These are phyloP conservation scores for Chloroceryle amazona DNA, from an alignment of 2,797 vertebrate species.

Conservation along the genomic window DNA sequence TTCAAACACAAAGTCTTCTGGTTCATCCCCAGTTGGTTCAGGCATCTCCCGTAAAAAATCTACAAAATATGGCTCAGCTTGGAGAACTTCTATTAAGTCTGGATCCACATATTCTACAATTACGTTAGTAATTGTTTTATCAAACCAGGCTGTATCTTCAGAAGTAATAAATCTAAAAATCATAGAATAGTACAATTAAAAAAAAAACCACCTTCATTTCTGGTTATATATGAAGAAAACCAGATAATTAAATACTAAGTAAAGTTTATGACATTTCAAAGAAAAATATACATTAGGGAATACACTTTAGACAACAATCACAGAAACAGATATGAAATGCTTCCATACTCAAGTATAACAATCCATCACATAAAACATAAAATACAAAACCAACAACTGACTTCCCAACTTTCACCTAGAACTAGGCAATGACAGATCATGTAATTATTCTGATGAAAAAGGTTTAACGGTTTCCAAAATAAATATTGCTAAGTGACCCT, in stretches of 20 bases:
- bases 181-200: background rate
- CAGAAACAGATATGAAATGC: background rate
- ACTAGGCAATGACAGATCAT: background rate
- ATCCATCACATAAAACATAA: background rate
- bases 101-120: constrained; percentile 71
- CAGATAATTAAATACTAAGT: background rate
- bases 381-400: background rate
- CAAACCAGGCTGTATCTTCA: constrained; percentile 82
- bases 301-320: background rate
- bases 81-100: background rate
- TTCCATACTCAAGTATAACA: background rate
- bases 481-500: background rate
- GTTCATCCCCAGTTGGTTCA: constrained; percentile 81
- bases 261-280: background rate
- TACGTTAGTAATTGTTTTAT: constrained; percentile 41
- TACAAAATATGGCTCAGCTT: constrained; percentile 79
- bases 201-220: background rate
- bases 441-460: background rate
- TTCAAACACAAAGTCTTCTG: constrained; percentile 75
- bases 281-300: background rate
- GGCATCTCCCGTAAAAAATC: constrained; percentile 83
- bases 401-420: background rate
- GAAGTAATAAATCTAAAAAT: constrained; percentile 77
- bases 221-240: background rate
- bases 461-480: background rate